phyloP scores from a whole-genome alignment of 2,797 vertebrate species.

The Micropoecilia bifurca region DNA sequence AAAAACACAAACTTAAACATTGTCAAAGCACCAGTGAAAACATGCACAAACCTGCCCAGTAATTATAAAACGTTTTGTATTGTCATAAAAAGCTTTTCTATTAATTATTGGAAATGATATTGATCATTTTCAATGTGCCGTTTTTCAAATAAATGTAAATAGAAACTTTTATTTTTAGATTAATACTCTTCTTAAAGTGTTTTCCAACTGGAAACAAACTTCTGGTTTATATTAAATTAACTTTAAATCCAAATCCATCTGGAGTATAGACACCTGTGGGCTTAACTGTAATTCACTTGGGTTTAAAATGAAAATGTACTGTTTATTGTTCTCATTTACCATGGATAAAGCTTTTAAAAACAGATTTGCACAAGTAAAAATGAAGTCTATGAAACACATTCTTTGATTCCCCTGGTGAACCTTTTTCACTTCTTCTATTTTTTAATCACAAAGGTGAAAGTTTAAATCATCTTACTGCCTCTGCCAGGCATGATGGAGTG shows the following conservation, averaged over 20 bases:
- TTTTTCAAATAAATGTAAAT: background rate
- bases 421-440: background rate
- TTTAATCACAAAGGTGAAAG: slow-evolving; percentile 1
- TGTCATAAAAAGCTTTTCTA: background rate
- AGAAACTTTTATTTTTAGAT: background rate
- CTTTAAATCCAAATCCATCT: background rate
- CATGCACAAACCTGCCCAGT: background rate
- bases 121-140: background rate
- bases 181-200: background rate
- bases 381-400: background rate
- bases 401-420: too few species aligned
- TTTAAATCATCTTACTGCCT: background rate
- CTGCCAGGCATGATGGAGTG: slow-evolving; percentile 6
- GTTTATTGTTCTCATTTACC: background rate
- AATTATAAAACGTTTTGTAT: background rate
- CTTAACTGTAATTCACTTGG: background rate
- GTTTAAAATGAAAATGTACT: background rate
- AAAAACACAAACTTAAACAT: background rate
- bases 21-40: background rate
- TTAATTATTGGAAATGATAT: background rate
- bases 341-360: background rate
- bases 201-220: background rate
- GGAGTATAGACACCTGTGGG: background rate
- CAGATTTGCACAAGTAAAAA: background rate
- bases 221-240: background rate